phyloP scores from a whole-genome alignment of 1,140 invertebrate genomes.

The Macrostomum lignano region DNA sequence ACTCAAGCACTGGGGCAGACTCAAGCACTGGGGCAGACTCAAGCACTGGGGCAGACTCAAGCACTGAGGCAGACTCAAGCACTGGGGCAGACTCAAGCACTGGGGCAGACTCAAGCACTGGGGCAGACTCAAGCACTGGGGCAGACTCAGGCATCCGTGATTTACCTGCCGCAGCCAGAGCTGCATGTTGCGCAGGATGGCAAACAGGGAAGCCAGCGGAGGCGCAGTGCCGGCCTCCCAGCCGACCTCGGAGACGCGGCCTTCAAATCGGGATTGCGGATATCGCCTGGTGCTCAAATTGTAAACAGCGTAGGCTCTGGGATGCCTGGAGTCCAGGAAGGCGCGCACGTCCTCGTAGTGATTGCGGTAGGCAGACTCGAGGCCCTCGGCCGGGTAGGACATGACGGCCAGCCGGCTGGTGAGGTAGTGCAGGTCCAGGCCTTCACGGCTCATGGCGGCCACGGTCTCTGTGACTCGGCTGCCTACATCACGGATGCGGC shows the following conservation, averaged over 20 bases:
- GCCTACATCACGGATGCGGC: too few relatives aligned
- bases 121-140: too few relatives aligned
- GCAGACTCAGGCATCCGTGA: not conserved
- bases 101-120: too few relatives aligned
- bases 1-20: too few relatives aligned
- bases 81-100: too few relatives aligned
- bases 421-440: conserved; percentile 61
- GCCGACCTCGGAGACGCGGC: conserved; percentile 33
- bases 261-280: conserved; percentile 42
- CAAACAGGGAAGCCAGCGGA: conserved; percentile 43
- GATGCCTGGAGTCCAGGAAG: conserved; percentile 35
- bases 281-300: conserved; percentile 52
- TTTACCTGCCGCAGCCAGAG: conserved; percentile 39
- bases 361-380: conserved; percentile 69
- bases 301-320: conserved; percentile 43
- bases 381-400: conserved; percentile 66
- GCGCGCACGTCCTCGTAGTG: conserved; percentile 61
- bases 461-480: too few relatives aligned
- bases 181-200: conserved; percentile 56
- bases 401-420: conserved; percentile 56
- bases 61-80: too few relatives aligned
- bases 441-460: conserved; percentile 52
- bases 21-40: too few relatives aligned
- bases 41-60: too few relatives aligned
- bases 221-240: conserved; percentile 41